Percentiles rank a stretch among this genome's conserved stretches.
Conservation (phyloP, 2,797 vertebrate genomes). For the Gallinago solitaria region DNA sequence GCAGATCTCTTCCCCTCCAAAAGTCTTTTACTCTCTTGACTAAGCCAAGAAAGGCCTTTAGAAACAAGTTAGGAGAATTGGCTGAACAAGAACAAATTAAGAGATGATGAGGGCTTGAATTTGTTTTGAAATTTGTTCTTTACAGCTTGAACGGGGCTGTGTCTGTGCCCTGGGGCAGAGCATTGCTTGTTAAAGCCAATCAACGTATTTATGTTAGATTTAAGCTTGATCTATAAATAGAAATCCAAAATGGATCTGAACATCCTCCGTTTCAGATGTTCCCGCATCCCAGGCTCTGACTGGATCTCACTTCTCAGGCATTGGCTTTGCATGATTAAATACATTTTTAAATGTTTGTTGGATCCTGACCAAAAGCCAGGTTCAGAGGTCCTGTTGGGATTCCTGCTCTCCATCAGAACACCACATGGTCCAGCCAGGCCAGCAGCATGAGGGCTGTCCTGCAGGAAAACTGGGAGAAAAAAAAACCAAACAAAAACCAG, state of each 20-base stretch:
- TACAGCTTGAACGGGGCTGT: not conserved
- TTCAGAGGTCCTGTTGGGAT: not conserved
- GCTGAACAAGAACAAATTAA: not conserved
- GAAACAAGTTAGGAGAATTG: not conserved
- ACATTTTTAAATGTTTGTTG: not conserved
- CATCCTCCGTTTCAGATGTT: not conserved
- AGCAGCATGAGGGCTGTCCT: not conserved
- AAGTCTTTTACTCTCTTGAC: not conserved
- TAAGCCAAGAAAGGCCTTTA: not conserved
- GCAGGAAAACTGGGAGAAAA: not conserved
- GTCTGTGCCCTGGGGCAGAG: not conserved
- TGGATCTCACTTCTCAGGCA: not conserved
- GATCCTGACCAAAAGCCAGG: not conserved
- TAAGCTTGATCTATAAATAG: conserved; percentile 9
- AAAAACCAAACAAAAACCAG: too few species aligned
- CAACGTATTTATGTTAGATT: not conserved
- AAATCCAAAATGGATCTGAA: not conserved
- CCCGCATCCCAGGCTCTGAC: not conserved
- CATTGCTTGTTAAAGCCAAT: not conserved
- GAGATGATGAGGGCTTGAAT: not conserved
- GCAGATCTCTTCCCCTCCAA: not conserved
- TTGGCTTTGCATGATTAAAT: not conserved
- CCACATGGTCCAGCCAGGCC: not conserved
- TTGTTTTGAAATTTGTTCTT: conserved; percentile 20
- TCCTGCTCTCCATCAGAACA: not conserved